Evolutionary conservation across 1,140 invertebrate species (phyloP), one percentile per base, ranked within the genome.

Genomic region (Drosophila obscura): DNA sequence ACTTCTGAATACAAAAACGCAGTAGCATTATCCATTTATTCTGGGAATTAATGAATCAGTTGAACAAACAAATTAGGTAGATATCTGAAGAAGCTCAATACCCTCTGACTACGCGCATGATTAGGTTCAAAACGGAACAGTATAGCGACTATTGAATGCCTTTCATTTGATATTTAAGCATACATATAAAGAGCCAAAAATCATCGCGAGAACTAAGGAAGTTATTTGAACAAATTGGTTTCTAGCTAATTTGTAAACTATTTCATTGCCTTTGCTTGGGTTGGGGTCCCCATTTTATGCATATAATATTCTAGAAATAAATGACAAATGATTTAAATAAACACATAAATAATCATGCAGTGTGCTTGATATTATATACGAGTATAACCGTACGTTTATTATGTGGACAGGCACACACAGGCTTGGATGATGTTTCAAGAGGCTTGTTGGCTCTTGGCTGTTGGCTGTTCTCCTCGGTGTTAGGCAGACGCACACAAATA

Each of bases 271-370:
- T 31, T 57, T 67, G 43, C 43, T 26, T 15, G 46, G 22, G 24
- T 4, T 24, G 22, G 22, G 24, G 24, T 69, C 49, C 50, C 26
- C 35, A 16, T 4, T 4, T 35, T 50, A 67, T 67, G 62, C 73
- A 76, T 75, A 75, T 67, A 22, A 67, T 76, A 56, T 31, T 60
- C 53, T 58, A 15, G n/a, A 75, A 75, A 44, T 45, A 26, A 41
- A 58, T 69, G 69, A 48, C 55, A 59, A 19, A 7, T 39, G 31
- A 61, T 75, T 66, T 61, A 55, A 72, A 65, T 72, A 65, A 77
- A 55, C 55, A 58, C 57, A 78, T 66, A 78, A 78, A 73, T 75
- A 64, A 69, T 11, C 53, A 26, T 51, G 15, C 46, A 59, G 49
- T 35, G 39, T 74, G 57, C 57, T 49, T 80, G 35, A 61, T 62